Evolutionary conservation across 2,888 invertebrate species (phyloP).

Genomic region (Hyalella azteca): DNA sequence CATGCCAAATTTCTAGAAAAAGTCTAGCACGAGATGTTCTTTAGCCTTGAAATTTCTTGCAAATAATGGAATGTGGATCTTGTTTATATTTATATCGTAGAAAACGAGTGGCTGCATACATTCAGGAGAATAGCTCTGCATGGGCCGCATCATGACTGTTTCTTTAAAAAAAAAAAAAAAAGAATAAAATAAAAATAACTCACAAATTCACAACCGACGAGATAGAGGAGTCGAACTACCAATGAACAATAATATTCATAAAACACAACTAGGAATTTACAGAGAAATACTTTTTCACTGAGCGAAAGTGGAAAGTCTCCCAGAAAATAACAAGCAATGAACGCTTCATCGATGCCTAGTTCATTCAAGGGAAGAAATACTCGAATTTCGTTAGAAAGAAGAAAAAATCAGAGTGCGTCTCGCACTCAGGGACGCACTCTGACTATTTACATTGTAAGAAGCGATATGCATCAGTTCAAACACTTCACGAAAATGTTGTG

Average conservation of each 20-base stretch:
- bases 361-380: too few species aligned
- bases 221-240: constrained; percentile 16
- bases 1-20: not conserved
- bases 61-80: not conserved
- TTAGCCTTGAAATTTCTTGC: not conserved
- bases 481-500: too few species aligned
- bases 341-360: too few species aligned
- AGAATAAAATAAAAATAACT: constrained; percentile 24
- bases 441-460: too few species aligned
- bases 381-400: too few species aligned
- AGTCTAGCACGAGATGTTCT: not conserved
- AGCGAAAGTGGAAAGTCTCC: too few species aligned
- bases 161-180: not conserved
- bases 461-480: too few species aligned
- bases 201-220: constrained; percentile 12
- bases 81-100: not conserved
- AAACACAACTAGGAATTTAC: too few species aligned
- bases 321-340: too few species aligned
- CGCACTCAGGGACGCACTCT: too few species aligned
- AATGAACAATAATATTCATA: constrained; percentile 22
- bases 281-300: too few species aligned
- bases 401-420: too few species aligned
- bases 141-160: constrained; percentile 3
- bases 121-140: not conserved
- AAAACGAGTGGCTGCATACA: not conserved